These are phyloP conservation scores for Antechinus stuartii DNA, from an alignment of 2,113 vertebrate genomes.

Conservation along the genomic window DNA sequence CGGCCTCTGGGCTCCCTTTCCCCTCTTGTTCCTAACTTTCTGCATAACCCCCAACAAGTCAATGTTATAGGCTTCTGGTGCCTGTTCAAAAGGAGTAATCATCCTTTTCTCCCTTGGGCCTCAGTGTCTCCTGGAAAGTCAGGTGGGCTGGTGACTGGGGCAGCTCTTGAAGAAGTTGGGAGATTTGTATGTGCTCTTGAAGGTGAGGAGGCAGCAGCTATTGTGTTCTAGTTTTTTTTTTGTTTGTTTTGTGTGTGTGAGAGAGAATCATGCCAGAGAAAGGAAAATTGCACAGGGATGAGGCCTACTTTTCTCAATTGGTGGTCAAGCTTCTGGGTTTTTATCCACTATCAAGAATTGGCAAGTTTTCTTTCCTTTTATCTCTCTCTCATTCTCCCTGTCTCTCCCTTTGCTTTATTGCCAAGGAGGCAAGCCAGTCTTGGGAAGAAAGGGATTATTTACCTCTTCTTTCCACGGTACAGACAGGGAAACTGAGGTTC, in stretches of 20 bases:
- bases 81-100: not conserved
- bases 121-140: not conserved
- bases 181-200: not conserved
- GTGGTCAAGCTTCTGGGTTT: not conserved
- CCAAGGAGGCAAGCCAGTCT: not conserved
- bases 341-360: not conserved
- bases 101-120: not conserved
- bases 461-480: not conserved
- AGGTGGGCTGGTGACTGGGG: not conserved
- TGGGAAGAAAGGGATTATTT: not conserved
- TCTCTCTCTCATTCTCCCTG: constrained; percentile 11
- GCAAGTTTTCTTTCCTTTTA: not conserved
- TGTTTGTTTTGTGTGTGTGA: not conserved
- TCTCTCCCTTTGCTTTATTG: not conserved
- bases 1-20: not conserved
- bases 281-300: not conserved
- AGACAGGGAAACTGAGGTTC: not conserved
- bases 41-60: not conserved
- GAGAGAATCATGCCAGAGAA: not conserved
- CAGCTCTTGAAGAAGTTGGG: not conserved
- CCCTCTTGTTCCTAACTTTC: not conserved
- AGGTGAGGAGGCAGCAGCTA: not conserved
- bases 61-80: not conserved
- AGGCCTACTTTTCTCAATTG: not conserved
- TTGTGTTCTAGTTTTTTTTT: not conserved